These are phyloP conservation scores for Contarinia nasturtii DNA, from an alignment of 1,140 invertebrate species.

Conservation along the genomic window DNA sequence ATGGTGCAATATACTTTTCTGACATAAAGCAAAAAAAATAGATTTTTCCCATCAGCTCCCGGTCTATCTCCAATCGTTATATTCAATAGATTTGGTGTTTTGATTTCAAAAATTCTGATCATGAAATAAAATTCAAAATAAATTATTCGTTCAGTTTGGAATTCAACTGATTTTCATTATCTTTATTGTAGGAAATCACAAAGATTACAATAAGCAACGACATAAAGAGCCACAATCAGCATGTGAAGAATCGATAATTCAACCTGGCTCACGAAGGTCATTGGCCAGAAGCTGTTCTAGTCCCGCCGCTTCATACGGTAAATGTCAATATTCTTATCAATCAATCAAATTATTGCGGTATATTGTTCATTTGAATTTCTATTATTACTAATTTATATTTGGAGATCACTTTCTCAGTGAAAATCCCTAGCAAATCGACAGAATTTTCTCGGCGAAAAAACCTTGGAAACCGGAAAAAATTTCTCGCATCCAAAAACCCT, in stretches of 20 bases:
- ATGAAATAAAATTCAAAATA: neutral
- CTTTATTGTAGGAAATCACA: slow-evolving; percentile 40
- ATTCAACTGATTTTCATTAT: slow-evolving; percentile 5
- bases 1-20: too few relatives aligned
- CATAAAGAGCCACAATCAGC: slow-evolving; percentile 31
- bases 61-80: neutral
- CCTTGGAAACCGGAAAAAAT: too few relatives aligned
- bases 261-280: slow-evolving; percentile 11
- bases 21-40: too few relatives aligned
- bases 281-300: slow-evolving; percentile 23
- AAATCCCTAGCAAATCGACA: too few relatives aligned
- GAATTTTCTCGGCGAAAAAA: too few relatives aligned
- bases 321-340: slow-evolving; percentile 5
- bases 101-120: neutral
- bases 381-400: too few relatives aligned
- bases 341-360: too few relatives aligned
- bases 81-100: neutral
- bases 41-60: too few relatives aligned
- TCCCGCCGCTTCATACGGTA: slow-evolving; percentile 21
- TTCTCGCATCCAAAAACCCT: too few relatives aligned
- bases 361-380: too few relatives aligned
- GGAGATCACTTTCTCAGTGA: too few relatives aligned
- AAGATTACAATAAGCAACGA: slow-evolving; percentile 39
- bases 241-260: slow-evolving; percentile 14
- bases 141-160: neutral